These are phyloP conservation scores for Macrotrachela quadricornifera DNA, from an alignment of 1,140 invertebrate genomes.

Conservation along the genomic window DNA sequence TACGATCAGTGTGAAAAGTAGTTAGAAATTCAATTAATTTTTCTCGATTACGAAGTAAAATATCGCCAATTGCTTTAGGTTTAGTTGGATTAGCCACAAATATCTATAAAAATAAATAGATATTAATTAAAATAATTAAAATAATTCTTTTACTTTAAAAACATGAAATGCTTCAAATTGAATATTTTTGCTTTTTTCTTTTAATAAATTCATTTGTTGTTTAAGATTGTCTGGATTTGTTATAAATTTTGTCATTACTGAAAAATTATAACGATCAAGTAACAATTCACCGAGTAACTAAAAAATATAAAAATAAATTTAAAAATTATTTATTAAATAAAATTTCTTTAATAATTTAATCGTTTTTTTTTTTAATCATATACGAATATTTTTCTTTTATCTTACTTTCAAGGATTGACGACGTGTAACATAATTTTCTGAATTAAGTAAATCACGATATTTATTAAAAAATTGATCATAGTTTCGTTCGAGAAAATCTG, in stretches of 20 bases:
- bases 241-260: constrained; percentile 93
- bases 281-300: constrained; percentile 77
- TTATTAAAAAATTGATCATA: constrained; percentile 91
- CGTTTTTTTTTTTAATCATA: too few species aligned
- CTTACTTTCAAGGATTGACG: constrained; percentile 71
- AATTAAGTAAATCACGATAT: constrained; percentile 87
- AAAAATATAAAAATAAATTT: constrained; percentile 11
- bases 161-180: constrained; percentile 99
- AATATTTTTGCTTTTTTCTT: constrained; percentile 95
- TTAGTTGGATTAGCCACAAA: constrained; percentile 99
- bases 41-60: constrained; percentile 88
- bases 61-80: constrained; percentile 93
- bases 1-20: constrained; percentile 96
- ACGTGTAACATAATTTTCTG: constrained; percentile 90
- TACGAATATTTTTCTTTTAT: too few species aligned
- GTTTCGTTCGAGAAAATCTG: constrained; percentile 92
- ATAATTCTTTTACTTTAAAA: constrained; percentile 58
- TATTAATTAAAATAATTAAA: background rate
- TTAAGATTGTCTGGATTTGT: constrained; percentile 97
- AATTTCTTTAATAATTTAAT: too few species aligned
- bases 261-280: constrained; percentile 95
- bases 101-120: constrained; percentile 42
- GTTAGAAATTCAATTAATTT: constrained; percentile 95
- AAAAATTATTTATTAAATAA: too few species aligned
- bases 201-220: constrained; percentile 99